Conservation (phyloP, 2,113 vertebrate genomes). For the Paramisgurnus dabryanus region DNA sequence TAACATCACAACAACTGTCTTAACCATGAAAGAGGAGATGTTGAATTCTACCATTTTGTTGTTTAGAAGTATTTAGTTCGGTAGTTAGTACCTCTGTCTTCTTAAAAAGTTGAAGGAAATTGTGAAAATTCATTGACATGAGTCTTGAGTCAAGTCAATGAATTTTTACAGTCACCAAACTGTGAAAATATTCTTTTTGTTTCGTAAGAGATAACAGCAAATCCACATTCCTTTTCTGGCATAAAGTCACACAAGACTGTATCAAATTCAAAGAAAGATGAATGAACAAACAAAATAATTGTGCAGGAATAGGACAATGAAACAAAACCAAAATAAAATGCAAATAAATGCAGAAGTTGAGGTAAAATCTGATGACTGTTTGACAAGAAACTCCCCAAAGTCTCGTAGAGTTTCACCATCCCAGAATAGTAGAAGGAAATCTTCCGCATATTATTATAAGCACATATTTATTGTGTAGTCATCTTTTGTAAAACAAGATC, state of each 20-base stretch:
- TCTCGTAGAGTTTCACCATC: not conserved
- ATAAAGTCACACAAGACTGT: no score
- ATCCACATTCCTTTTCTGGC: no score
- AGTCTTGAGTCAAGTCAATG: not conserved
- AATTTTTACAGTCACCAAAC: not conserved
- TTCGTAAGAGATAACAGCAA: not conserved
- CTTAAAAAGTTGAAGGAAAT: no score
- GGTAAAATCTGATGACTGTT: not conserved
- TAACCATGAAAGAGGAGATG: no score
- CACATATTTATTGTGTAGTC: not conserved
- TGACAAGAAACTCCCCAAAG: not conserved
- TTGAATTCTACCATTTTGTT: no score
- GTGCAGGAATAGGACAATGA: not conserved
- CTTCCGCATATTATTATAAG: no score
- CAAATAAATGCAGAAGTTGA: slow-evolving; percentile 2
- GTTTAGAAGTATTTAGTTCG: no score
- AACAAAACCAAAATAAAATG: not conserved
- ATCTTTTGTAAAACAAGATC: not conserved
- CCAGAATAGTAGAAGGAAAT: not conserved
- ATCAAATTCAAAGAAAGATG: no score
- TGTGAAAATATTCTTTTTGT: not conserved
- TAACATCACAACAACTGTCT: no score
- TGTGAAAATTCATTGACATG: not conserved
- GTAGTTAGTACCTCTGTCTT: no score
- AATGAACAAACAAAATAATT: not conserved